Evolutionary conservation across 2,113 vertebrate species (phyloP).

Genomic region (Agapornis roseicollis): DNA sequence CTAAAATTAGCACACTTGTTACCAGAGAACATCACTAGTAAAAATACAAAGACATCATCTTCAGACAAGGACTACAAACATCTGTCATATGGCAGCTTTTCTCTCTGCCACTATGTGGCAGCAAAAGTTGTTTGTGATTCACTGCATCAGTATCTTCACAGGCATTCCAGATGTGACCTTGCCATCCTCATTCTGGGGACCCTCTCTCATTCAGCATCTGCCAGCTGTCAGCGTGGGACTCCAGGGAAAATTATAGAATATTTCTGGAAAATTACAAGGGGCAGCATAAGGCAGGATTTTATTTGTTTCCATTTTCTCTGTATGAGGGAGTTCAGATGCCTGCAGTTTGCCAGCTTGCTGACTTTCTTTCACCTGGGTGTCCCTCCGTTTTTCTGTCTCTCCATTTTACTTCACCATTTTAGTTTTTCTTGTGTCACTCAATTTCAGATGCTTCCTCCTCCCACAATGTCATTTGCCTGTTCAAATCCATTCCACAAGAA

Average conservation of each 20-base stretch:
- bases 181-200: constrained; percentile 16
- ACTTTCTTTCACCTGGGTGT: background rate
- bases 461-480: background rate
- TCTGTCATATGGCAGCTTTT: background rate
- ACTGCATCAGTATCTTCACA: background rate
- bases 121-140: background rate
- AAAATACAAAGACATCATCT: background rate
- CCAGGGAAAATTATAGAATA: constrained; percentile 48
- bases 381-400: background rate
- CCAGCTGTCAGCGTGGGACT: constrained; percentile 59
- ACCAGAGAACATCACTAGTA: background rate
- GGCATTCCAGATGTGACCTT: constrained; percentile 50
- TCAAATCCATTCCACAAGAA: background rate
- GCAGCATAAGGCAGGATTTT: constrained; percentile 26
- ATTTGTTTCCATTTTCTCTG: constrained; percentile 33
- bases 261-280: constrained; percentile 55
- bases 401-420: background rate
- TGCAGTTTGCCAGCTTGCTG: background rate
- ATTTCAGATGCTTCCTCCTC: background rate
- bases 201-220: constrained; percentile 46
- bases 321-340: background rate
- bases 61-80: background rate
- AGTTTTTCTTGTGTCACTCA: background rate
- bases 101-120: constrained; percentile 52
- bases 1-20: background rate